These are phyloP conservation scores for Pammene fasciana DNA, from an alignment of 2,888 invertebrate species.

Conservation along the genomic window DNA sequence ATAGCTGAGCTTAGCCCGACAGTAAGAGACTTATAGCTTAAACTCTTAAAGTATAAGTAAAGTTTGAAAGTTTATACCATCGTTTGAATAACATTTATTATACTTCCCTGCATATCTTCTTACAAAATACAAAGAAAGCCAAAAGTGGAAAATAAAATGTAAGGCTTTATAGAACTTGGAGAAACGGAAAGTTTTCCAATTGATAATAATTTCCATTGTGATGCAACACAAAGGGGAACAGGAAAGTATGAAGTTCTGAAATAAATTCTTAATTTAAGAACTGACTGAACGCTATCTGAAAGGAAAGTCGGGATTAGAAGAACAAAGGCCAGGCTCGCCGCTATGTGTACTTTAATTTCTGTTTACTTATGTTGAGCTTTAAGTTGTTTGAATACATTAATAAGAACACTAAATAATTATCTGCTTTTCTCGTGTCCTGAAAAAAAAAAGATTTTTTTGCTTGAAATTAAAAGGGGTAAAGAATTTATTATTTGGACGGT, in stretches of 20 bases:
- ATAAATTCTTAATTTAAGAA: conserved; percentile 81
- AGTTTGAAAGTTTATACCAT: conserved; percentile 34
- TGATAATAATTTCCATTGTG: conserved; percentile 81
- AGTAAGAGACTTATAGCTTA: conserved; percentile 8
- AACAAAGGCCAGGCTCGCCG: conserved; percentile 70
- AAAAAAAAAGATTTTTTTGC: neutral
- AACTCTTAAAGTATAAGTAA: conserved; percentile 35
- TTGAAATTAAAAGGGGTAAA: neutral
- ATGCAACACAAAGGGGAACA: conserved; percentile 77
- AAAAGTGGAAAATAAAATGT: conserved; percentile 73
- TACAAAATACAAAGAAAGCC: conserved; percentile 63
- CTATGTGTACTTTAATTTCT: conserved; percentile 65
- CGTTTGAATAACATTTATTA: conserved; percentile 42
- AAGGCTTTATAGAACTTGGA: conserved; percentile 70
- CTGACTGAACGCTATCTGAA: conserved; percentile 78
- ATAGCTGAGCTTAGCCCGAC: conserved; percentile 13
- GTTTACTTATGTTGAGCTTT: conserved; percentile 63
- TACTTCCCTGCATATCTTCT: conserved; percentile 48
- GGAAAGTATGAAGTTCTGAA: conserved; percentile 79
- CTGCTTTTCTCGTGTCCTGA: neutral
- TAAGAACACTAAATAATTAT: neutral
- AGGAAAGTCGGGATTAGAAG: conserved; percentile 77
- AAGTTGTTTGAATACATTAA: conserved; percentile 43
- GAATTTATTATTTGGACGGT: neutral
- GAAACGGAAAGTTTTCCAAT: conserved; percentile 78